Evolutionary conservation across 2,797 vertebrate genomes (phyloP).

Genomic region (Pterois miles): DNA sequence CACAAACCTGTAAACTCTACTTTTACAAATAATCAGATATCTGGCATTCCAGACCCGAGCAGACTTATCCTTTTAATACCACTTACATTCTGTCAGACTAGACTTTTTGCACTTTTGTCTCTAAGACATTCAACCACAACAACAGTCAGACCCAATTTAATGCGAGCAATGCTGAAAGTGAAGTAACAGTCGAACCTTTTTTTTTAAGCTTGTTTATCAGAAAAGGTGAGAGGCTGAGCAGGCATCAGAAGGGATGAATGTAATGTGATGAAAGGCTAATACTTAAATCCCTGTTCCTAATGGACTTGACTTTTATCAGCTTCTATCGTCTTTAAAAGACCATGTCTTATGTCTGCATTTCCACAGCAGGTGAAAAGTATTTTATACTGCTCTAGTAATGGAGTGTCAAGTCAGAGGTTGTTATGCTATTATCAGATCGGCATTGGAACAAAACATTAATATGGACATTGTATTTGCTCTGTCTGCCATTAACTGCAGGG

Average conservation of each 20-base stretch:
- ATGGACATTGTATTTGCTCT: background rate
- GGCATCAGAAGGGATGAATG: conserved; percentile 38
- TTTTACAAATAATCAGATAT: background rate
- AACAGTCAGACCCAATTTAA: conserved; percentile 33
- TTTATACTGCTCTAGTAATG: background rate
- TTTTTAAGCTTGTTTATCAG: conserved; percentile 51
- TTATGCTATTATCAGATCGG: background rate
- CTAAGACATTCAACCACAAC: background rate
- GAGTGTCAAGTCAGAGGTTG: conserved; percentile 14
- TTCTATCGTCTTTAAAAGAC: conserved; percentile 43
- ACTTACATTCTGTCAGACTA: conserved; percentile 24
- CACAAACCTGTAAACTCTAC: conserved; percentile 9
- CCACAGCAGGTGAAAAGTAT: conserved; percentile 1
- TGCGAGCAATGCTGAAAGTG: conserved; percentile 16
- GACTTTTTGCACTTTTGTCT: conserved; percentile 4
- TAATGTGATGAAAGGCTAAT: conserved; percentile 62
- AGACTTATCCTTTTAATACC: conserved; percentile 32
- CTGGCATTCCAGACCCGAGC: background rate
- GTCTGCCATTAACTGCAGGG: background rate
- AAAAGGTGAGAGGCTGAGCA: conserved; percentile 38
- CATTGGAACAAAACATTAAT: background rate
- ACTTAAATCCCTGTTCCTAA: conserved; percentile 41
- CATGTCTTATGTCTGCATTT: conserved; percentile 22
- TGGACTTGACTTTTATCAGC: conserved; percentile 42
- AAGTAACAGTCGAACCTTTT: conserved; percentile 29